These are phyloP conservation scores for Dicerorhinus sumatrensis DNA, from an alignment of 2,113 vertebrate genomes.

Conservation along the genomic window DNA sequence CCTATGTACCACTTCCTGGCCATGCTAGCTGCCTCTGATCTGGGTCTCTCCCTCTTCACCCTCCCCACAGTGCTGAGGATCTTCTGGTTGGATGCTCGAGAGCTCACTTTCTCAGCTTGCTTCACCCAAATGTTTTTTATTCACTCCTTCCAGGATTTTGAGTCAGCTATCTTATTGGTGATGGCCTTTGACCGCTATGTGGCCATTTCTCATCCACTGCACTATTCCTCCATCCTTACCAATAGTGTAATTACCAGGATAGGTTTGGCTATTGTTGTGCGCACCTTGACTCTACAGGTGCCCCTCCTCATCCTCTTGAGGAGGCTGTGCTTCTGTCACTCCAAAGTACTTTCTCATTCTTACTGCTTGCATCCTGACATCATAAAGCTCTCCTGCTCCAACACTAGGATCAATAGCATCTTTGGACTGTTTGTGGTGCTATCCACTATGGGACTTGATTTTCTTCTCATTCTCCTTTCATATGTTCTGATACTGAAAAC, in stretches of 20 bases:
- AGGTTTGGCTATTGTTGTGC: conserved; percentile 3
- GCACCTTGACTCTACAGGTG: not conserved
- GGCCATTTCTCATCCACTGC: conserved; percentile 40
- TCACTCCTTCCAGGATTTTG: conserved; percentile 47
- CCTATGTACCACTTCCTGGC: conserved; percentile 77
- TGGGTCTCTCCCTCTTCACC: conserved; percentile 66
- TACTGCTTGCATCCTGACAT: conserved; percentile 80
- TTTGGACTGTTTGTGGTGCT: conserved; percentile 70
- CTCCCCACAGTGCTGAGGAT: conserved; percentile 68
- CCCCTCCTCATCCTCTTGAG: conserved; percentile 51
- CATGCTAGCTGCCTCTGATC: conserved; percentile 66
- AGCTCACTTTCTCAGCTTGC: conserved; percentile 49
- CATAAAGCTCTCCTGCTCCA: conserved; percentile 74
- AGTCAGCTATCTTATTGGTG: conserved; percentile 51
- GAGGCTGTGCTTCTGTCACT: conserved; percentile 66
- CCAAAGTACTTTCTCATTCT: conserved; percentile 72
- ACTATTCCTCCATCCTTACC: conserved; percentile 46
- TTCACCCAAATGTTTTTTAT: conserved; percentile 74
- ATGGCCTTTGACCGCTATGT: conserved; percentile 56
- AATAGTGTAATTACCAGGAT: not conserved
- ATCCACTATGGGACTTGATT: conserved; percentile 71
- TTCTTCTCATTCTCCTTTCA: conserved; percentile 76
- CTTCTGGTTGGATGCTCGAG: conserved; percentile 68
- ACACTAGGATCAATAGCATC: conserved; percentile 62
- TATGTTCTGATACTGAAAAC: conserved; percentile 73